Percentiles rank a stretch among this genome's conserved stretches.
These are phyloP conservation scores for Tragopan temminckii DNA, from an alignment of 2,797 vertebrate species.

Conservation along the genomic window DNA sequence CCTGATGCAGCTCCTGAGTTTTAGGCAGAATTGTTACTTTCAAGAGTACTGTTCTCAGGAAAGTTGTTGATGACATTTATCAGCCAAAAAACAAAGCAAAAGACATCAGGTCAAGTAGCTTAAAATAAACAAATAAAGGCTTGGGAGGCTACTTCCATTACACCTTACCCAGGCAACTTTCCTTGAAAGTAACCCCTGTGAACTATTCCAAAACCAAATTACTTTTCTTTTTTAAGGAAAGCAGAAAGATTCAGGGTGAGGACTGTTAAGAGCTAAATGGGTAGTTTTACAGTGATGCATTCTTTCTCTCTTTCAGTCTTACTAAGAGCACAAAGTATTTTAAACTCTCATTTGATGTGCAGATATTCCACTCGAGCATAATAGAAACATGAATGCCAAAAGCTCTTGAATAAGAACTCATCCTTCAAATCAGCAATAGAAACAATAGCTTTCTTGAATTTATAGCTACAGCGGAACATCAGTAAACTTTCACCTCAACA, in stretches of 20 bases:
- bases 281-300: neutral
- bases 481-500: neutral
- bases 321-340: neutral
- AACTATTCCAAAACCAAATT: neutral
- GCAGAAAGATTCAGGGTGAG: neutral
- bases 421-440: neutral
- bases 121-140: neutral
- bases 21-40: neutral
- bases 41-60: neutral
- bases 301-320: neutral
- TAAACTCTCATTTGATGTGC: neutral
- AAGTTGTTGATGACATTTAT: neutral
- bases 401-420: slow-evolving; percentile 1
- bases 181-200: neutral
- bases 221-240: neutral
- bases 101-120: neutral
- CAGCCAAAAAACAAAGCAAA: neutral
- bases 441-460: neutral
- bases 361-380: neutral
- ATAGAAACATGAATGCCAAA: neutral
- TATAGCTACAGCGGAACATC: neutral
- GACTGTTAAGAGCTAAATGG: neutral
- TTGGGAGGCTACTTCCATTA: neutral
- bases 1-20: neutral
- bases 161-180: neutral